Conservation (phyloP, 2,113 vertebrate genomes). For the Struthio camelus region DNA sequence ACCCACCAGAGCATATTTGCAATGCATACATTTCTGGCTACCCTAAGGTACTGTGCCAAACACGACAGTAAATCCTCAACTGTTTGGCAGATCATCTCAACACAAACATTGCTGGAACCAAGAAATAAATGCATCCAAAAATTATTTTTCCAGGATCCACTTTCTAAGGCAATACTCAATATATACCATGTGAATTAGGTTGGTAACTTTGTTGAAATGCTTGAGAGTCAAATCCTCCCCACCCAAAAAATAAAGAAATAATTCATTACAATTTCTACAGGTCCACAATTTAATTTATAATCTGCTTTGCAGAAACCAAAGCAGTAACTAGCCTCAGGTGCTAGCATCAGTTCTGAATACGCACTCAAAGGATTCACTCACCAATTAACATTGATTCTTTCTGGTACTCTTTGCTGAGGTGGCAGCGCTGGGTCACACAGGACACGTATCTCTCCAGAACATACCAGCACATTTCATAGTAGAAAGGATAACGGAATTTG, state of each 20-base stretch:
- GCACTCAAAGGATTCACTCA: slow-evolving; percentile 75
- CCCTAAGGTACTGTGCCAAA: slow-evolving; percentile 13
- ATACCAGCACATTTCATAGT: slow-evolving; percentile 99
- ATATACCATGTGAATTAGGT: rapidly evolving
- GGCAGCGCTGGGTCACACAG: slow-evolving; percentile 91
- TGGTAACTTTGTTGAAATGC: neutral
- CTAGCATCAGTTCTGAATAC: neutral
- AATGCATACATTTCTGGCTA: neutral
- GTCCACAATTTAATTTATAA: neutral
- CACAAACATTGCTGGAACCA: slow-evolving; percentile 21
- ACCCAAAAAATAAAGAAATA: neutral
- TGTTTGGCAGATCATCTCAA: slow-evolving; percentile 35
- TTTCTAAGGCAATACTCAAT: neutral
- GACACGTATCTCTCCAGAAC: slow-evolving; percentile 95
- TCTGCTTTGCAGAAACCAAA: slow-evolving; percentile 18
- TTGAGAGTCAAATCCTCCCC: neutral
- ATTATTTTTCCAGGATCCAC: neutral
- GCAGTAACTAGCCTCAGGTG: slow-evolving; percentile 17
- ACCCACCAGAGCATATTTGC: neutral
- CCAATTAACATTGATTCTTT: slow-evolving; percentile 84
- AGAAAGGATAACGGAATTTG: slow-evolving; percentile 98
- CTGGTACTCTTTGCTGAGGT: slow-evolving; percentile 87
- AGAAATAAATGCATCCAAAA: neutral
- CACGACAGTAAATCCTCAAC: slow-evolving; percentile 26
- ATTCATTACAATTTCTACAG: neutral